A percentile compares a stretch with the other conserved stretches of the same genome.
These are phyloP conservation scores for Zaprionus ghesquierei DNA, from an alignment of 1,140 invertebrate species.

Conservation along the genomic window DNA sequence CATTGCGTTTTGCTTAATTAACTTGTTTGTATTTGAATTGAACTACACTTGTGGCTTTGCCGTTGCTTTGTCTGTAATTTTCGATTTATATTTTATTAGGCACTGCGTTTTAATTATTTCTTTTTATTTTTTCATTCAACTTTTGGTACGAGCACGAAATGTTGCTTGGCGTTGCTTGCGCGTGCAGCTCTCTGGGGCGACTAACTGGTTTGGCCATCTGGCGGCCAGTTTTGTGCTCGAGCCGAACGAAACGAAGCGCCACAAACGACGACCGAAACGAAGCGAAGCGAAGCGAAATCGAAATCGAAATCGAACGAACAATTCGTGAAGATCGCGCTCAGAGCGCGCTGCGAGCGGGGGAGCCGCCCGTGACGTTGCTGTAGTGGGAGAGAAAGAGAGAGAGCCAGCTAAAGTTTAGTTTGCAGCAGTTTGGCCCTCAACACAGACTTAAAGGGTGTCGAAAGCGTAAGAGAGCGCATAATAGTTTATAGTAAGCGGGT, in stretches of 20 bases:
- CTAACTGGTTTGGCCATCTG: slow-evolving; percentile 76
- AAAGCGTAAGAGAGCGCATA: neutral
- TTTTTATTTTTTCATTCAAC: slow-evolving; percentile 12
- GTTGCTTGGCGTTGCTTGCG: slow-evolving; percentile 21
- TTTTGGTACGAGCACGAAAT: slow-evolving; percentile 17
- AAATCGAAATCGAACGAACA: slow-evolving; percentile 3
- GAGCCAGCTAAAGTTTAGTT: neutral
- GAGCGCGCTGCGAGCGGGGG: slow-evolving; percentile 13
- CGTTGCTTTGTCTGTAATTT: slow-evolving; percentile 19
- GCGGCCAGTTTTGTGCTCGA: slow-evolving; percentile 64
- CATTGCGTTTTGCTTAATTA: slow-evolving; percentile 26
- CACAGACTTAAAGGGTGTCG: neutral
- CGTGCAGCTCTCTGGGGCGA: slow-evolving; percentile 58
- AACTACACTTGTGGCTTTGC: slow-evolving; percentile 25
- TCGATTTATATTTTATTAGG: slow-evolving; percentile 28
- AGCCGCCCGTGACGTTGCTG: neutral
- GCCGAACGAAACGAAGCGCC: neutral
- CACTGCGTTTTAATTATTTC: slow-evolving; percentile 18
- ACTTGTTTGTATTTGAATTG: slow-evolving; percentile 34
- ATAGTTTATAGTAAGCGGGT: neutral
- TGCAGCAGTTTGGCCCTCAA: neutral
- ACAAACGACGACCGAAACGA: neutral
- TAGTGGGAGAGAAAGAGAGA: neutral
- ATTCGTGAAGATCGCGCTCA: slow-evolving; percentile 16
- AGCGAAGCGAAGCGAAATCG: neutral